Percentiles rank a stretch among this genome's conserved stretches.
Conservation (phyloP, 2,113 vertebrate species). For the Rhinoptilus africanus region DNA sequence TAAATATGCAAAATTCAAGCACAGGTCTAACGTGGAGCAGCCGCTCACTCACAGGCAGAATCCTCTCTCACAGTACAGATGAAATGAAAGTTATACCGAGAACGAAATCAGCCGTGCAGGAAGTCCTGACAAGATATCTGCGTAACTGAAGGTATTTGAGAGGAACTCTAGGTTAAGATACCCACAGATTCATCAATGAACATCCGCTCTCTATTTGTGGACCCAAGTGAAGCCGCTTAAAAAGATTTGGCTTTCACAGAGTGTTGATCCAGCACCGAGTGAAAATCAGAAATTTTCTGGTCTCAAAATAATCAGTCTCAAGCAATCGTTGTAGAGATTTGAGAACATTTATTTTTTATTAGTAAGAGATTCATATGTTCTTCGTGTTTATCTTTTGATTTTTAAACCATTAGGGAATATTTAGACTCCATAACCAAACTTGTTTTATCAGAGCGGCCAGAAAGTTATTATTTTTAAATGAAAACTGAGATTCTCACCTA, state of each 20-base stretch:
- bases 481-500: slow-evolving; percentile 40
- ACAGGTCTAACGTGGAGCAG: background rate
- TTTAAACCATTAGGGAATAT: slow-evolving; percentile 15
- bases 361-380: background rate
- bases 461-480: slow-evolving; percentile 56
- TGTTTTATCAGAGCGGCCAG: background rate
- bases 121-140: background rate
- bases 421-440: slow-evolving; percentile 6
- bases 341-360: background rate
- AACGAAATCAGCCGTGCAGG: background rate
- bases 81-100: background rate
- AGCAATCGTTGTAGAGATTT: background rate
- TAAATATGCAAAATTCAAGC: background rate
- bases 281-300: background rate
- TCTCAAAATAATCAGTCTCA: background rate
- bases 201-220: background rate
- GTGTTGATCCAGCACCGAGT: background rate
- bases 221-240: background rate
- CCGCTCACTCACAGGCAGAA: background rate
- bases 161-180: background rate
- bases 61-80: background rate
- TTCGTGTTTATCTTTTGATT: background rate
- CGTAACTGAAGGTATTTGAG: background rate
- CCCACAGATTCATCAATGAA: background rate
- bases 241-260: background rate